phyloP scores from a whole-genome alignment of 2,113 vertebrate species.

The Nannobrachium achirus region DNA sequence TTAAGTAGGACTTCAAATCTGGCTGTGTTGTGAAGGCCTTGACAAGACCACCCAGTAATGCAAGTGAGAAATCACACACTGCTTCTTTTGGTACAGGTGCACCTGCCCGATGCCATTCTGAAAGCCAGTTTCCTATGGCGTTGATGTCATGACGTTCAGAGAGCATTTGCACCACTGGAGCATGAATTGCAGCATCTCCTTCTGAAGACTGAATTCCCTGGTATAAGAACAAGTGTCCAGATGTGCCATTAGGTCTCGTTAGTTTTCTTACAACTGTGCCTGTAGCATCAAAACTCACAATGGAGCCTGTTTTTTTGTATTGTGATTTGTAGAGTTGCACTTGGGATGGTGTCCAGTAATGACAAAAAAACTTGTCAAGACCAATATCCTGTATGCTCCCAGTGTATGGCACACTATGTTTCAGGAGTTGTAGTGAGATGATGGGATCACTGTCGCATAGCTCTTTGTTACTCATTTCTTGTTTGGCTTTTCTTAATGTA shows the following conservation, averaged over 20 bases:
- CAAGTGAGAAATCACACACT: conserved; percentile 31
- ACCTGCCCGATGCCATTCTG: conserved; percentile 25
- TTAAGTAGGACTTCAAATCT: conserved; percentile 32
- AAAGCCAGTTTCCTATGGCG: conserved; percentile 20
- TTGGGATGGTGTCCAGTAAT: too few relatives aligned
- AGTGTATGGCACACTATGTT: too few relatives aligned
- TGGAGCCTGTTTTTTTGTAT: too few relatives aligned
- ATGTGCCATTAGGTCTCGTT: conserved; percentile 5
- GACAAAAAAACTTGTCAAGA: too few relatives aligned
- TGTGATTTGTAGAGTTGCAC: too few relatives aligned
- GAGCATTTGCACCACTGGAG: conserved; percentile 36
- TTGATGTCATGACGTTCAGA: conserved; percentile 25
- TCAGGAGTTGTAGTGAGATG: too few relatives aligned
- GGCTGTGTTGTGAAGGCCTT: conserved; percentile 36
- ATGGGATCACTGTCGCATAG: too few relatives aligned
- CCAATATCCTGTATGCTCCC: too few relatives aligned
- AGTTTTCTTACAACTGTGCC: too few relatives aligned
- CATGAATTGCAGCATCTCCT: conserved; percentile 9
- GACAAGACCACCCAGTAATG: conserved; percentile 27
- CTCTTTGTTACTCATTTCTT: too few relatives aligned
- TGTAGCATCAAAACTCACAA: too few relatives aligned
- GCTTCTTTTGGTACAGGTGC: conserved; percentile 17
- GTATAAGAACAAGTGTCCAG: conserved; percentile 37
- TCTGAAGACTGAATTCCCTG: conserved; percentile 24
- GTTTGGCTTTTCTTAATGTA: too few relatives aligned